Conservation (phyloP, 2,888 invertebrate species). For the Caenorhabditis sulstoni region DNA sequence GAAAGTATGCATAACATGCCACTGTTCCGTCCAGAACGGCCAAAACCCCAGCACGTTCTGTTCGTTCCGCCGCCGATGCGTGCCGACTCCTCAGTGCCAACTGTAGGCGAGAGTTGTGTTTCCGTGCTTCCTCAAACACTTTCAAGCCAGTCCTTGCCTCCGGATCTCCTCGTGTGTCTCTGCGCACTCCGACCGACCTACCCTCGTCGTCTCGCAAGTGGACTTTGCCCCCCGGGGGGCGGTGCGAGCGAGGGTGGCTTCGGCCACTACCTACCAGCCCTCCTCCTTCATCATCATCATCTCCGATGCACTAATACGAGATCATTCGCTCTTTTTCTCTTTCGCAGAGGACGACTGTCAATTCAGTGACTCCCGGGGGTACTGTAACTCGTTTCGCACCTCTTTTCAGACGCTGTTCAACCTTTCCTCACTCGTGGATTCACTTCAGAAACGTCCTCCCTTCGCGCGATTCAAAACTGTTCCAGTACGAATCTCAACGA, state of each 20-base stretch:
- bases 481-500: too few relatives aligned
- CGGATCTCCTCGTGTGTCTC: slow-evolving; percentile 7
- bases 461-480: too few relatives aligned
- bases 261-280: neutral
- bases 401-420: too few relatives aligned
- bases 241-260: slow-evolving; percentile 14
- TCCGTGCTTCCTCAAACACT: slow-evolving; percentile 27
- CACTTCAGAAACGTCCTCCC: too few relatives aligned
- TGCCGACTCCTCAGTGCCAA: too few relatives aligned
- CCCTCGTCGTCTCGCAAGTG: slow-evolving; percentile 26
- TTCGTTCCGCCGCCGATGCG: too few relatives aligned
- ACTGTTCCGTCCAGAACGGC: too few relatives aligned
- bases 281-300: slow-evolving; percentile 7
- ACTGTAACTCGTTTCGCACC: too few relatives aligned
- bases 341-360: too few relatives aligned
- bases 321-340: slow-evolving; percentile 1
- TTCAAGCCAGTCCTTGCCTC: slow-evolving; percentile 10
- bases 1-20: neutral
- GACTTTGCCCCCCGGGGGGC: slow-evolving; percentile 50
- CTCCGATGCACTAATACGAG: slow-evolving; percentile 44
- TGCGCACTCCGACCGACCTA: slow-evolving; percentile 3
- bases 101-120: neutral
- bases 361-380: too few relatives aligned
- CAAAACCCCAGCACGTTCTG: too few relatives aligned
- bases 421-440: too few relatives aligned